Conservation (phyloP, 2,888 invertebrate species). For the Folsomia manolachei region DNA sequence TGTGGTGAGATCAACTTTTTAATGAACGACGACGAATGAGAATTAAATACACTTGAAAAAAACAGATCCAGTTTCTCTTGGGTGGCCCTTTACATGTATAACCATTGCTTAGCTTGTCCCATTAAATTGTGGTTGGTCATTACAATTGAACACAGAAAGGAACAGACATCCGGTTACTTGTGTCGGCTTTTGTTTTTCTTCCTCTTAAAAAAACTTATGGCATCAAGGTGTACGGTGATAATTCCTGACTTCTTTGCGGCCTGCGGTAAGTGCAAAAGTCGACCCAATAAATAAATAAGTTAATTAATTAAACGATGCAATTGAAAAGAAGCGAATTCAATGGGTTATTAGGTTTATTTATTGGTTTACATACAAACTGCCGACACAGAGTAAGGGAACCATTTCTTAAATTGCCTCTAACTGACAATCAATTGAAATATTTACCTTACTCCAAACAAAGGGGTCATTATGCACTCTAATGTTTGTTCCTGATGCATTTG, state of each 20-base stretch:
- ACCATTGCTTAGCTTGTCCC: too few relatives aligned
- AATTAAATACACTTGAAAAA: not conserved
- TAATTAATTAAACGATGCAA: not conserved
- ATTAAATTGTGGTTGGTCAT: slow-evolving; percentile 15
- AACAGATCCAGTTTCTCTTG: slow-evolving; percentile 23
- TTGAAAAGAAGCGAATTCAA: not conserved
- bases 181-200: not conserved
- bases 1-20: slow-evolving; percentile 4
- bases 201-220: not conserved
- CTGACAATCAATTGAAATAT: too few relatives aligned
- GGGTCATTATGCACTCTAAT: too few relatives aligned
- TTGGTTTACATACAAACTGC: too few relatives aligned
- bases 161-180: slow-evolving; percentile 1
- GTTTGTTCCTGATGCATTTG: too few relatives aligned
- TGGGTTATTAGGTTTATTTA: not conserved
- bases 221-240: not conserved
- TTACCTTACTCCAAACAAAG: too few relatives aligned
- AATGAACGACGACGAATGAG: not conserved
- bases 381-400: too few relatives aligned
- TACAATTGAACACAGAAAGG: not conserved
- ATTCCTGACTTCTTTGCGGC: not conserved
- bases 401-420: too few relatives aligned
- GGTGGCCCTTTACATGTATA: too few relatives aligned
- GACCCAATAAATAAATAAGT: not conserved
- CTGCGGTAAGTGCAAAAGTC: not conserved